Conservation (phyloP, 2,888 invertebrate species). For the Lysandra coridon region DNA sequence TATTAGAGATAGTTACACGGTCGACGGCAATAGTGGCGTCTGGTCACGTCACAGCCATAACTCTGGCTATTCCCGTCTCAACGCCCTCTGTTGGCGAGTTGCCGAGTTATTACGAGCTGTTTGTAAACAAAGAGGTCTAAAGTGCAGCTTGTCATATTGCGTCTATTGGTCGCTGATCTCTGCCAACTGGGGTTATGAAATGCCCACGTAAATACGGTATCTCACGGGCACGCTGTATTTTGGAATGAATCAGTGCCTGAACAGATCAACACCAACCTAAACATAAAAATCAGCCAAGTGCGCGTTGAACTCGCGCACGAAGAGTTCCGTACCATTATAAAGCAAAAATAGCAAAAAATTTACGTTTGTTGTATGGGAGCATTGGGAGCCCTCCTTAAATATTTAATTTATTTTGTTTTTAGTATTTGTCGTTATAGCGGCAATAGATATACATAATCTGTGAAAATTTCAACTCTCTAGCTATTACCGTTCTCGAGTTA, state of each 20-base stretch:
- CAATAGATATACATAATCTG: too few species aligned
- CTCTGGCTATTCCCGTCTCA: conserved; percentile 64
- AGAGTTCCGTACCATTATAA: too few species aligned
- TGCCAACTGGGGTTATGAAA: conserved; percentile 2
- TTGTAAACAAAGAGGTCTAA: conserved; percentile 67
- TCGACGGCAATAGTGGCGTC: not conserved
- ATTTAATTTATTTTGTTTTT: too few species aligned
- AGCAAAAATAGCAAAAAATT: too few species aligned
- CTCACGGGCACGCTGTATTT: not conserved
- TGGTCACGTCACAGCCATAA: conserved; percentile 49
- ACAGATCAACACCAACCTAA: too few species aligned
- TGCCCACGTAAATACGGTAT: not conserved
- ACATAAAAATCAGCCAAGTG: not conserved
- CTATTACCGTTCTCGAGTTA: too few species aligned
- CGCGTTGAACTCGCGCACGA: too few species aligned
- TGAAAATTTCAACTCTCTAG: too few species aligned
- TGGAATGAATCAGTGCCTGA: not conserved
- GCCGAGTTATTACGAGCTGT: conserved; percentile 77
- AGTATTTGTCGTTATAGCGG: too few species aligned
- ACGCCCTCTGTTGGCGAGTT: conserved; percentile 77
- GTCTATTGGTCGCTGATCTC: not conserved
- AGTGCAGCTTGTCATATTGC: conserved; percentile 36
- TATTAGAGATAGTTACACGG: not conserved
- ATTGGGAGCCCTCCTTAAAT: too few species aligned
- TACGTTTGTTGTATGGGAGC: too few species aligned